Conservation (phyloP, 35 echinoderm and acorn worm species). For the Apostichopus japonicus region DNA sequence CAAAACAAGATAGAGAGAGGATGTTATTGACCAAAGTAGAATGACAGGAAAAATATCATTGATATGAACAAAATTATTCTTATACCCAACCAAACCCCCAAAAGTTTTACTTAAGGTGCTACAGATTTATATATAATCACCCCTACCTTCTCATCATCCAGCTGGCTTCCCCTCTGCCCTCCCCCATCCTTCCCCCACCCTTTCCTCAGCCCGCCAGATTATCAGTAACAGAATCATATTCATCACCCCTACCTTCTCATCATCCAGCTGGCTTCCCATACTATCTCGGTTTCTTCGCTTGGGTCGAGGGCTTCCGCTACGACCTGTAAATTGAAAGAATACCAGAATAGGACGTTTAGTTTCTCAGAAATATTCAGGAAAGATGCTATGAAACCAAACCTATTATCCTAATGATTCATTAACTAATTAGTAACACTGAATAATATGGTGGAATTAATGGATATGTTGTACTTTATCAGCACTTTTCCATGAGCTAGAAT, state of each 20-base stretch:
- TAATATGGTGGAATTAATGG: not conserved
- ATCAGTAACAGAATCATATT: no score
- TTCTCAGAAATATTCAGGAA: not conserved
- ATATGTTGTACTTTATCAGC: no score
- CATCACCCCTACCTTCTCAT: constrained; percentile 24
- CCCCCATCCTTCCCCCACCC: no score
- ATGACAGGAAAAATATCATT: no score
- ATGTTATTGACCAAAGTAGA: no score
- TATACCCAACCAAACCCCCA: no score
- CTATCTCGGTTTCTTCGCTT: constrained; percentile 77
- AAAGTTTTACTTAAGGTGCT: not conserved
- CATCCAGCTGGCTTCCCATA: constrained; percentile 54
- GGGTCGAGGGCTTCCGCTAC: constrained; percentile 84
- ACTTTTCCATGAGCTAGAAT: no score
- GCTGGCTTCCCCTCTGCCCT: not conserved
- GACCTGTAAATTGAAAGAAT: constrained; percentile 56
- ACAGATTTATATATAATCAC: not conserved
- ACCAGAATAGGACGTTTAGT: not conserved
- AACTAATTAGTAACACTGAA: not conserved
- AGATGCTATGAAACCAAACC: not conserved
- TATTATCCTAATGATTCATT: not conserved
- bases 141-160: constrained; percentile 45
- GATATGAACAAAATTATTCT: no score
- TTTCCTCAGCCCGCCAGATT: no score
- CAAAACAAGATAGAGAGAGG: not conserved